These are phyloP conservation scores for Coelopa pilipes DNA, from an alignment of 2,888 invertebrate genomes.

Conservation along the genomic window DNA sequence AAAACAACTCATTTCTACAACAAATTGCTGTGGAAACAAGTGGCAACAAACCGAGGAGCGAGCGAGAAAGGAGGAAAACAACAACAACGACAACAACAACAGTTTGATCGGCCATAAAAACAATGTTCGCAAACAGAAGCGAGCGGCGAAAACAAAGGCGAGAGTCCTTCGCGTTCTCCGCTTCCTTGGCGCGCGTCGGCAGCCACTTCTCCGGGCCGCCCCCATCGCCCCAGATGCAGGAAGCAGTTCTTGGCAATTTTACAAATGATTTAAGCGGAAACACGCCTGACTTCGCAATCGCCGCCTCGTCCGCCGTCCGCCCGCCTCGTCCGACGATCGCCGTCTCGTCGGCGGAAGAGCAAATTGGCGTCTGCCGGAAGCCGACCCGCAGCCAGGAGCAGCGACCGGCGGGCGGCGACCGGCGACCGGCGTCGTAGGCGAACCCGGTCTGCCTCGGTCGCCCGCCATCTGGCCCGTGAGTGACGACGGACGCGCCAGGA, in stretches of 20 bases:
- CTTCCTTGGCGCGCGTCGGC: background rate
- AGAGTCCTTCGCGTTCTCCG: background rate
- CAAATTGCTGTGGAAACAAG: background rate
- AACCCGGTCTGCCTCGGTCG: too few species aligned
- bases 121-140: background rate
- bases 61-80: background rate
- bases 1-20: background rate
- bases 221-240: slow-evolving; percentile 16
- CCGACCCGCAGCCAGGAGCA: background rate
- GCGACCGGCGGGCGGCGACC: too few species aligned
- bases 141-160: background rate
- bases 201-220: background rate
- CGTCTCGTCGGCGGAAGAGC: slow-evolving; percentile 32
- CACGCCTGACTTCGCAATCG: slow-evolving; percentile 34
- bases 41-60: too few species aligned
- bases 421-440: too few species aligned
- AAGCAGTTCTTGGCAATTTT: slow-evolving; percentile 40
- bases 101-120: background rate
- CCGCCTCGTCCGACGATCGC: background rate
- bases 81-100: background rate
- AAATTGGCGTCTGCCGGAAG: slow-evolving; percentile 38
- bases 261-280: slow-evolving; percentile 42
- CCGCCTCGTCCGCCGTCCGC: slow-evolving; percentile 13
- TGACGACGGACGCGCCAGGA: too few species aligned
- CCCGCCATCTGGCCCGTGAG: too few species aligned